Base-by-base conservation (phyloP, 2,797 vertebrate species). In the Helicolenus hilgendorfi region DNA sequence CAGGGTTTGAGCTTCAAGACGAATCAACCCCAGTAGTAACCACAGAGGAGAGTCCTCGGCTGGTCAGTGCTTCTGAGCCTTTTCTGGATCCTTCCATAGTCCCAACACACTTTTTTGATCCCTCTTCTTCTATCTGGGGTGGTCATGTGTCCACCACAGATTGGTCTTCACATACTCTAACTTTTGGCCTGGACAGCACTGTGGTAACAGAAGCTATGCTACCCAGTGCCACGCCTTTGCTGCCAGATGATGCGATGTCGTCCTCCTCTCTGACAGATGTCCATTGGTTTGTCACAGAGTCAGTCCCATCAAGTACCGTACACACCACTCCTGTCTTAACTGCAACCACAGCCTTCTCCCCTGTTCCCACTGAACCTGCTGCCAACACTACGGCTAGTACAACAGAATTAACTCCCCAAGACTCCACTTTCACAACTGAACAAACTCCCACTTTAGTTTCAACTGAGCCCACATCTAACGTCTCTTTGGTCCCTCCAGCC, bases 271-370 rank as follows among this genome's bases (percentile, higher is more conserved):
- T 92, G 62, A 95, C 94, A 1, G 96, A 96, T 64, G 91, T 96
- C 59, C 94, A 96, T 22, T 96, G 96, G 97, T 96, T 96, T 91
- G 83, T 94, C n/a, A 95, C 98, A 24, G 92, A 97, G 24, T 81
- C 88, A 11, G 38, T 92, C 10, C 74, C 87, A 36, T 85, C 89
- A 6, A 92, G 86, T 33, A 89, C 87, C 77, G 64, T 88, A 49
- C 77, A 86, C 65, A 64, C 59, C 58, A 89, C 92, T 71, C 58
- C 93, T 71, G 86, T 91, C 60, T 78, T 91, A 83, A 91, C 87
- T 59, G 24, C 90, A 82, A 93, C 93, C 22, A 3, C 45, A 31
- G 79, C 86, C 68, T 78, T 85, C 58, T 85, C 94, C 13, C 45
- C 85, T 22, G 36, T 71, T 58, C 79, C 94, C 58, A 83, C 90